Evolutionary conservation across 2,888 invertebrate genomes (phyloP).

Genomic region (Nezara viridula): DNA sequence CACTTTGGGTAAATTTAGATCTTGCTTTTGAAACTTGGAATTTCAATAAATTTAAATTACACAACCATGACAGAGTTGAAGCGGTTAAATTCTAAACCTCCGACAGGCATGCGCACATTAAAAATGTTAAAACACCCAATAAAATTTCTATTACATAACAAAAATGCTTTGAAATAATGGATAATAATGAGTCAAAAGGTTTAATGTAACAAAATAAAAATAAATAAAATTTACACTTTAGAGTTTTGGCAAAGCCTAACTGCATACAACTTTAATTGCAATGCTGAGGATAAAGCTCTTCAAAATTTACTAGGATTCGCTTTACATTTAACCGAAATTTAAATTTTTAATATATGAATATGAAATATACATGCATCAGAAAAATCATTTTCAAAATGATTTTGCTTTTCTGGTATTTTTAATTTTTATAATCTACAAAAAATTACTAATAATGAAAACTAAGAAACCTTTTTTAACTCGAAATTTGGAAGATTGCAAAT

Average conservation of each 20-base stretch:
- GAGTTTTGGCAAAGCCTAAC: slow-evolving; percentile 56
- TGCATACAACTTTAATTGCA: slow-evolving; percentile 55
- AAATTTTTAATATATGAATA: neutral
- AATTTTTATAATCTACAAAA: neutral
- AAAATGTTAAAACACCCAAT: slow-evolving; percentile 58
- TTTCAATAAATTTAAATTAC: slow-evolving; percentile 53
- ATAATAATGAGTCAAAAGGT: slow-evolving; percentile 42
- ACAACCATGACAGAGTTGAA: slow-evolving; percentile 63
- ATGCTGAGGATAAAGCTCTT: slow-evolving; percentile 55
- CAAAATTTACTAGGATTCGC: slow-evolving; percentile 54
- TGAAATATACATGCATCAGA: slow-evolving; percentile 19
- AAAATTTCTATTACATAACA: slow-evolving; percentile 54
- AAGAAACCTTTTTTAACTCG: neutral
- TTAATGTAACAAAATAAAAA: slow-evolving; percentile 11
- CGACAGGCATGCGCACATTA: slow-evolving; percentile 64
- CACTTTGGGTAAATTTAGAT: slow-evolving; percentile 47
- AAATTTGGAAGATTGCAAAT: neutral
- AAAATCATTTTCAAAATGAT: slow-evolving; percentile 33
- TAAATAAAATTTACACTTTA: slow-evolving; percentile 24
- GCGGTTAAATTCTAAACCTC: slow-evolving; percentile 63
- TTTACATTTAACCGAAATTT: slow-evolving; percentile 6
- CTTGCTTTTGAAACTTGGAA: slow-evolving; percentile 37
- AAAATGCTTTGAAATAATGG: slow-evolving; percentile 52
- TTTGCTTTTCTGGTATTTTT: neutral
- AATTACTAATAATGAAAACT: neutral